Evolutionary conservation across 2,888 invertebrate species (phyloP), one percentile per base, ranked within the genome.

Genomic region (Cantharis rufa): DNA sequence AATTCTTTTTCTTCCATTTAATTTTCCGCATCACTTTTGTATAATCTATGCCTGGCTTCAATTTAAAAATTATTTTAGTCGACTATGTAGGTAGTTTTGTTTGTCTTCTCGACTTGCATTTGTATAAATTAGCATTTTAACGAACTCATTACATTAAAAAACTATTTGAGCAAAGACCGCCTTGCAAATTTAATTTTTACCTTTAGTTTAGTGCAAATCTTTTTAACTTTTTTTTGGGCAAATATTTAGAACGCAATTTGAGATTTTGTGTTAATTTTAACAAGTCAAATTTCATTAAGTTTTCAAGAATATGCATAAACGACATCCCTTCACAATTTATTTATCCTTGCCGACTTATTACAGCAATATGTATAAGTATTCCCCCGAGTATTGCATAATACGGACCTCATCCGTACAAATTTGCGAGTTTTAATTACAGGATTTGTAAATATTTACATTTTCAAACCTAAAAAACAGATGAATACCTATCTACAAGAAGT

Each of bases 61-160:
- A 48, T 48, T 48, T 48, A 48, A 48, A 48, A 48, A 48, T 48
- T n/a, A 48, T 48, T n/a, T 48, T n/a, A 48, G n/a, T n/a, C 48
- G 48, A 48, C 48, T 7, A 48, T 48, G 48, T 48, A 48, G n/a
- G 48, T 48, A 48, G 48, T 71, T 64, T 28, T 18, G 18, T 28
- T 66, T 72, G 64, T 32, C 66, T 72, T 15, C 48, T 11, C 27
- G 16, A 9, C 28, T 64, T 15, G 7, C 64, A 48, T 48, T 72
- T 72, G 32, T 66, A 66, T 72, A 66, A 64, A 72, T 72, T 72
- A 72, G n/a, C 72, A 72, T 62, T 16, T n/a, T 72, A 66, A 72
- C 21, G 18, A 66, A 18, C 3, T 24, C 24, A 21, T 16, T 66
- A 21, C 2, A n/a, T 21, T 18, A 66, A 24, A n/a, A 66, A 66